A percentile compares a stretch with the other conserved stretches of the same genome.
These are phyloP conservation scores for Oreochromis tanganicae DNA, from an alignment of 2,113 vertebrate genomes.

Conservation along the genomic window DNA sequence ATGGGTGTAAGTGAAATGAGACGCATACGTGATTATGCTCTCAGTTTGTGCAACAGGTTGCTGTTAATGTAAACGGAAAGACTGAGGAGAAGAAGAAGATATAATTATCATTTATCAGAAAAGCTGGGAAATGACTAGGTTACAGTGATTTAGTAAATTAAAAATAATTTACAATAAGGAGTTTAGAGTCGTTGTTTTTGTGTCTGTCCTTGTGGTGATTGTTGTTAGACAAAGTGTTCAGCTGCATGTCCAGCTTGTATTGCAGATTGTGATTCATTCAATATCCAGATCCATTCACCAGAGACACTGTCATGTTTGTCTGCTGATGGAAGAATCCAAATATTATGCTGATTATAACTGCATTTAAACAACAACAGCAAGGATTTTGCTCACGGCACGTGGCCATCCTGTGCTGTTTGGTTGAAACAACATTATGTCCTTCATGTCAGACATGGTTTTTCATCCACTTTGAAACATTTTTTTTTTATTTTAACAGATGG, in stretches of 20 bases:
- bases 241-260: neutral
- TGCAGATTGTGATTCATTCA: neutral
- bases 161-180: neutral
- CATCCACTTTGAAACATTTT: neutral
- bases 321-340: neutral
- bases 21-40: neutral
- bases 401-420: neutral
- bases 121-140: neutral
- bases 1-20: neutral
- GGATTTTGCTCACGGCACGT: neutral
- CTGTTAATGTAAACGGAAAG: neutral
- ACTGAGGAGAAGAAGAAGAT: neutral
- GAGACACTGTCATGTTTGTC: neutral
- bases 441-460: neutral
- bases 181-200: neutral
- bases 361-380: neutral
- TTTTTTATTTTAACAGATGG: neutral
- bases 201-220: neutral
- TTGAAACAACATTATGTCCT: neutral
- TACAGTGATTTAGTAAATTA: neutral
- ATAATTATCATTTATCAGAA: neutral
- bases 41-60: neutral
- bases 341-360: neutral
- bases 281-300: neutral
- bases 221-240: neutral